Base-by-base conservation (phyloP, 1,140 invertebrate genomes). In the Cherax quadricarinatus region DNA sequence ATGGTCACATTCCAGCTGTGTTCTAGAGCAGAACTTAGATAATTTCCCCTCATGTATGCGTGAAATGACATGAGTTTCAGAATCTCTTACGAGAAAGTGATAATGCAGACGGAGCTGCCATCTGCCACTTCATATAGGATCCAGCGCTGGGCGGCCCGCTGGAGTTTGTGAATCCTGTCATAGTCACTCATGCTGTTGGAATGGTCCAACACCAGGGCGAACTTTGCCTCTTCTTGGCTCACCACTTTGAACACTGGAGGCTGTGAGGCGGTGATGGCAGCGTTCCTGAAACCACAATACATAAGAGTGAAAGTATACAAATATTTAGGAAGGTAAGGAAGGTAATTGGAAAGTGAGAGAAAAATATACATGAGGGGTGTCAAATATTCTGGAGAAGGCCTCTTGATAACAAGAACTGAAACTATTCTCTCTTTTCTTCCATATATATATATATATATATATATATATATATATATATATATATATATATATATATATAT, bases 131-230 rank as follows among this genome's bases (percentile, higher is more conserved):
- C 79, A 70, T 89, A 57, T 53, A 89, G 60, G 53, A 89, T 81
- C 87, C 87, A 89, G 1, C 78, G n/a, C 51, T 51, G 30, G 18
- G 87, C 79, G 0, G 87, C 51, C 51, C 30, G 41, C 14, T 66
- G 53, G 9, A 89, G 24, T n/a, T 81, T 89, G 14, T 21, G 14
- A 3, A 89, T 82, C 57, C 78, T 89, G 18, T 66, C 9, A 48
- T 48, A 73, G 57, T 10, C n/a, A 53, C 0, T 18, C 87, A 89
- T 89, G 57, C 87, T 89, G 60, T 57, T 14, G 21, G 87, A 89
- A 41, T 89, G 21, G 79, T 89, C 87, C 57, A 89, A 79, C 30
- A 89, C 87, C 30, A 89, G 79, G 78, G 79, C 57, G 49, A 82
- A 89, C 79, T 70, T 89, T 14, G 87, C 79, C 53, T 62, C 57